Percentiles rank a stretch among this genome's conserved stretches.
Evolutionary conservation across 2,797 vertebrate genomes (phyloP).

Genomic region (Hirundo rustica): DNA sequence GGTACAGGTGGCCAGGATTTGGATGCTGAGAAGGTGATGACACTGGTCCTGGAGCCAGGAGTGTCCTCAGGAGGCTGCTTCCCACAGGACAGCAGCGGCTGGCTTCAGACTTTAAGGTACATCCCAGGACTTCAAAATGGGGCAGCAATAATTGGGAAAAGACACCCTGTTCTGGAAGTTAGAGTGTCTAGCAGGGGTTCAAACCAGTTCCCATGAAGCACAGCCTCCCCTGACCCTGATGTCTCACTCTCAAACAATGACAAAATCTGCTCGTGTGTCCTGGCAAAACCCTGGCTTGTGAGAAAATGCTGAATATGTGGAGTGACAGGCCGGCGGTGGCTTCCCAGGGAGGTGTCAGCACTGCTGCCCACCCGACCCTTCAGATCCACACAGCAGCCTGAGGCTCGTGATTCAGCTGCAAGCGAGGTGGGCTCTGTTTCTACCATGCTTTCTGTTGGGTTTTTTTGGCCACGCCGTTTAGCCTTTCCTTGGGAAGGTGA

Average conservation of each 20-base stretch:
- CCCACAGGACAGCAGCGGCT: background rate
- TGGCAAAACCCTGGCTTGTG: background rate
- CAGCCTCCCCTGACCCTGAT: background rate
- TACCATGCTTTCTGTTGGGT: background rate
- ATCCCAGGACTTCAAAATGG: background rate
- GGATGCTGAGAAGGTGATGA: background rate
- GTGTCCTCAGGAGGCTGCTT: background rate
- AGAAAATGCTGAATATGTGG: background rate
- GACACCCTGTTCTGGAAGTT: background rate
- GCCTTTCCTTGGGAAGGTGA: background rate
- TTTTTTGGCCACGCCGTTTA: background rate
- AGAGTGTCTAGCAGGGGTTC: background rate
- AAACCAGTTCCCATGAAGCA: background rate
- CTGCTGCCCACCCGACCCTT: background rate
- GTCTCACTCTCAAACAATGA: background rate
- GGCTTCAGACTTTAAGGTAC: background rate
- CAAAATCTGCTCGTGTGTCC: background rate
- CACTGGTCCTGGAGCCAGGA: background rate
- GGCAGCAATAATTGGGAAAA: background rate
- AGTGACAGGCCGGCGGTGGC: background rate
- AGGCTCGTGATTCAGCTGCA: background rate
- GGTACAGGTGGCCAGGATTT: background rate
- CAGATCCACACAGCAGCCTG: background rate
- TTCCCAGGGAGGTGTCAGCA: slow-evolving; percentile 4
- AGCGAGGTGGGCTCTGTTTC: background rate